phyloP scores from a whole-genome alignment of 1,140 invertebrate species.

The Trichonephila clavata region DNA sequence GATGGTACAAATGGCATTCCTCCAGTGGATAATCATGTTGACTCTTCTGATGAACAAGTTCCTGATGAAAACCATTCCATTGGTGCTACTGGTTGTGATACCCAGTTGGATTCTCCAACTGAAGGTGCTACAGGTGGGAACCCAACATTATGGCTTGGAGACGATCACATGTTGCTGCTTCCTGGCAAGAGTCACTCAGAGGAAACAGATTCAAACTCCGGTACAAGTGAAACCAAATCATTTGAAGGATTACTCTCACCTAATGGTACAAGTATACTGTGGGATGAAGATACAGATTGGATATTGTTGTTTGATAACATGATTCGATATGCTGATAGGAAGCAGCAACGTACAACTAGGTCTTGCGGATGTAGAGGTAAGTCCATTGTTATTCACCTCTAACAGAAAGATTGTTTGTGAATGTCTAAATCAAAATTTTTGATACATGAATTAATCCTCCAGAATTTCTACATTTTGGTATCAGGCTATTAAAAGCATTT shows the following conservation, averaged over 20 bases:
- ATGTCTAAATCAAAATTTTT: too few species aligned
- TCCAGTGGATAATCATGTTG: neutral
- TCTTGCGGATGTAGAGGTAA: constrained; percentile 77
- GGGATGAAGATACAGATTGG: constrained; percentile 83
- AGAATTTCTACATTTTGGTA: too few species aligned
- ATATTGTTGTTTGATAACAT: constrained; percentile 84
- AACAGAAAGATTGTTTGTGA: too few species aligned
- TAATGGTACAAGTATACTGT: constrained; percentile 79
- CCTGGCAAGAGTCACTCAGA: constrained; percentile 48
- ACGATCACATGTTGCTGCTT: constrained; percentile 72
- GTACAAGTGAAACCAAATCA: constrained; percentile 59
- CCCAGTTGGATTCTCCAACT: neutral
- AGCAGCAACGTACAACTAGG: constrained; percentile 63
- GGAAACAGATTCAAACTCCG: constrained; percentile 12
- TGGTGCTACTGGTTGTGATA: constrained; percentile 57
- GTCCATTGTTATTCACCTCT: neutral
- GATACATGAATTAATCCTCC: too few species aligned
- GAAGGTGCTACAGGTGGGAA: constrained; percentile 39
- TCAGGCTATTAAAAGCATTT: too few species aligned
- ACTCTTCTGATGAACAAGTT: neutral
- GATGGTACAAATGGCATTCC: constrained; percentile 19
- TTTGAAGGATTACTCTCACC: constrained; percentile 76
- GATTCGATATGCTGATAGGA: constrained; percentile 78
- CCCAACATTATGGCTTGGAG: constrained; percentile 71
- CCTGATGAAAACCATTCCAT: neutral